These are phyloP conservation scores for Leucoraja ocellata DNA, from an alignment of 2,797 vertebrate genomes.

Conservation along the genomic window DNA sequence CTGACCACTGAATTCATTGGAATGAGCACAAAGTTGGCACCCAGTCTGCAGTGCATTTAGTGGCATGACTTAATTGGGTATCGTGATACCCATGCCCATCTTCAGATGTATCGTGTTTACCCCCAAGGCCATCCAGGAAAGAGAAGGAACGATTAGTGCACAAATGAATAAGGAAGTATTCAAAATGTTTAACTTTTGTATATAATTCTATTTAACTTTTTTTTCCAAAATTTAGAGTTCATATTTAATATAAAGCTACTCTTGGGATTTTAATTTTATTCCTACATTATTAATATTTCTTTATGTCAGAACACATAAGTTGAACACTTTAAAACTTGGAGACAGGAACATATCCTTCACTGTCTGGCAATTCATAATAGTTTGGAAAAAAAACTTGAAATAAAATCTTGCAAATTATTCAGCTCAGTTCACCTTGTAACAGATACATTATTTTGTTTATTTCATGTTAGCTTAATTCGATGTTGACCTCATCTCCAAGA, in stretches of 20 bases:
- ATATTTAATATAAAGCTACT: neutral
- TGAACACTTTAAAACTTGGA: constrained; percentile 1
- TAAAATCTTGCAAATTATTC: neutral
- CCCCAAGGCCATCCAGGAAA: too few species aligned
- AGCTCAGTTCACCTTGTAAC: neutral
- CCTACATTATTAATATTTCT: neutral
- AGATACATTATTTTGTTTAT: neutral
- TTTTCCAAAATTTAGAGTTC: constrained; percentile 12
- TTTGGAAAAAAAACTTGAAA: neutral
- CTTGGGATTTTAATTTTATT: constrained; percentile 18
- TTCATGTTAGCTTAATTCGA: neutral
- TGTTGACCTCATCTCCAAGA: neutral
- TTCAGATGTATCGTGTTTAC: too few species aligned
- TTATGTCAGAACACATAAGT: neutral
- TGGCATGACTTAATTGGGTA: too few species aligned
- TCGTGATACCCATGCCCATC: too few species aligned
- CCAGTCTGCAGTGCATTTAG: too few species aligned
- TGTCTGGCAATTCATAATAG: neutral
- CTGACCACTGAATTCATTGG: too few species aligned
- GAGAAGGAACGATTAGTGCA: neutral
- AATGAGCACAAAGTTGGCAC: too few species aligned
- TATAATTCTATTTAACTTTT: neutral
- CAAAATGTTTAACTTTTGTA: neutral
- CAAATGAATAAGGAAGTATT: neutral
- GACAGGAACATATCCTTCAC: neutral